A percentile compares a stretch with the other conserved stretches of the same genome.
These are phyloP conservation scores for Callyntrura guangdongensis DNA, from an alignment of 2,888 invertebrate species.

Conservation along the genomic window DNA sequence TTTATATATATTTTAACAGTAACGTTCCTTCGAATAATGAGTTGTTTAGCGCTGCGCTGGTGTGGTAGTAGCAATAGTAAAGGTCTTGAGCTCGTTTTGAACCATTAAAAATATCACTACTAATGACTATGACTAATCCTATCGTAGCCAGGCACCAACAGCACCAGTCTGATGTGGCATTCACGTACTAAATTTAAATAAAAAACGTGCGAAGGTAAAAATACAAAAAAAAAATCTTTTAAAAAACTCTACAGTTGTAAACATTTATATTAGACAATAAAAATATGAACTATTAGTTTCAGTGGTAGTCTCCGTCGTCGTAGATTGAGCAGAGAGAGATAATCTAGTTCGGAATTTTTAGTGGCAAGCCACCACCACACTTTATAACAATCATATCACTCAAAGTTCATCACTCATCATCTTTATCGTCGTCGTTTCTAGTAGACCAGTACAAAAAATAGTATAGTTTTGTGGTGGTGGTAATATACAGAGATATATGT, in stretches of 20 bases:
- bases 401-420: constrained; percentile 38
- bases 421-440: constrained; percentile 18
- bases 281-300: constrained; percentile 52
- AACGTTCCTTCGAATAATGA: no score
- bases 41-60: background rate
- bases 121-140: constrained; percentile 15
- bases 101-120: constrained; percentile 43
- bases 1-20: background rate
- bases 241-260: constrained; percentile 57
- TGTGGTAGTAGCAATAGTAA: background rate
- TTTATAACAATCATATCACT: constrained; percentile 51
- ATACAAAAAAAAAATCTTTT: background rate
- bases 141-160: constrained; percentile 38
- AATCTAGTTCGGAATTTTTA: constrained; percentile 56
- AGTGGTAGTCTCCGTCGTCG: background rate
- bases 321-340: background rate
- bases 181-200: constrained; percentile 65
- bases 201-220: constrained; percentile 64
- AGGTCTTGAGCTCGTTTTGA: constrained; percentile 59
- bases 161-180: constrained; percentile 32
- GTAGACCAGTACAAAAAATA: constrained; percentile 20
- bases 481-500: background rate
- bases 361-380: constrained; percentile 58
- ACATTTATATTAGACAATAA: constrained; percentile 58
- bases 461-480: constrained; percentile 36